Percentiles rank a stretch among this genome's conserved stretches.
Conservation (phyloP, 2,113 vertebrate genomes). For the Pungitius pungitius region DNA sequence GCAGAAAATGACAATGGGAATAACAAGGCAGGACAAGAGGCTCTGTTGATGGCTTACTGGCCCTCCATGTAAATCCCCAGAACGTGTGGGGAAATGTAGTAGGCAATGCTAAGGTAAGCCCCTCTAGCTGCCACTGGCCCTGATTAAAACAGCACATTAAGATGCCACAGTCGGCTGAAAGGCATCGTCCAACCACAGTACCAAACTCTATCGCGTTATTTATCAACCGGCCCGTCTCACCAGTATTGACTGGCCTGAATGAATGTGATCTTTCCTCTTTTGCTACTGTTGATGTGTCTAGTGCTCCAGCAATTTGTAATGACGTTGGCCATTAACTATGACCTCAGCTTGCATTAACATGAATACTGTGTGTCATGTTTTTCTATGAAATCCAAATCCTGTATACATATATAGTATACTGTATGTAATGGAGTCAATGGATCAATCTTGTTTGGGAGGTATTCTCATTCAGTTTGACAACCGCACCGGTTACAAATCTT, state of each 20-base stretch:
- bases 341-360: slow-evolving; percentile 70
- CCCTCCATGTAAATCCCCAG: slow-evolving; percentile 57
- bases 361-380: neutral
- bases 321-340: slow-evolving; percentile 68
- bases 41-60: slow-evolving; percentile 52
- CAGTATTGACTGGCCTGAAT: slow-evolving; percentile 73
- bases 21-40: slow-evolving; percentile 42
- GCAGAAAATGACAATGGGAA: slow-evolving; percentile 46
- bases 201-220: slow-evolving; percentile 62
- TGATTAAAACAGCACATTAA: slow-evolving; percentile 77
- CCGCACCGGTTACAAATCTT: neutral
- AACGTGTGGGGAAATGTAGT: slow-evolving; percentile 53
- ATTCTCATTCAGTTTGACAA: neutral
- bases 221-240: slow-evolving; percentile 62
- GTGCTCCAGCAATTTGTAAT: slow-evolving; percentile 76
- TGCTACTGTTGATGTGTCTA: slow-evolving; percentile 68
- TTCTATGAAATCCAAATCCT: neutral
- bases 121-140: slow-evolving; percentile 57
- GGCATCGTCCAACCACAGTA: slow-evolving; percentile 36
- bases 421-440: neutral
- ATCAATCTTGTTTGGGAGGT: neutral
- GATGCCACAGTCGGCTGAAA: slow-evolving; percentile 59
- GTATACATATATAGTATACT: no score
- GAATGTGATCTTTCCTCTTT: slow-evolving; percentile 65
- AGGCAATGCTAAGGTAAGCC: slow-evolving; percentile 55